phyloP scores from a whole-genome alignment of 2,888 invertebrate species.

The Craniophora ligustri region DNA sequence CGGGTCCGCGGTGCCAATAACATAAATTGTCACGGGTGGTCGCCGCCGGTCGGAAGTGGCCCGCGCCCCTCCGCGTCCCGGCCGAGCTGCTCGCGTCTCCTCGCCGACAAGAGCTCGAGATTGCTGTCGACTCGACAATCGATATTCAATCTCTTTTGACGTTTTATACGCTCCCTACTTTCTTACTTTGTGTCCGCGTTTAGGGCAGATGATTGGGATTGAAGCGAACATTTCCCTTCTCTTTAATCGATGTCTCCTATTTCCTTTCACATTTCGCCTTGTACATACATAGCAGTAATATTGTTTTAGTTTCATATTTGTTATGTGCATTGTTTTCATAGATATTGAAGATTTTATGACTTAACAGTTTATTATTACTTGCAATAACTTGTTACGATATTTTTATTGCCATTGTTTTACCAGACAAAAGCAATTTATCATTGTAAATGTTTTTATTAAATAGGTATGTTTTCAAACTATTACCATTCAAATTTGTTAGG shows the following conservation, averaged over 20 bases:
- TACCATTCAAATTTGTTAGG: slow-evolving; percentile 36
- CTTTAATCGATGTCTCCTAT: slow-evolving; percentile 69
- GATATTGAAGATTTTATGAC: background rate
- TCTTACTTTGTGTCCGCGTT: slow-evolving; percentile 84
- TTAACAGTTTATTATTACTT: slow-evolving; percentile 15
- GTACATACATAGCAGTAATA: slow-evolving; percentile 18
- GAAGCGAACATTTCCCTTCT: slow-evolving; percentile 69
- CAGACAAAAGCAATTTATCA: slow-evolving; percentile 48
- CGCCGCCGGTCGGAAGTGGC: slow-evolving; percentile 80
- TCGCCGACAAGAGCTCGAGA: slow-evolving; percentile 66
- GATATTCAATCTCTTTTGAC: slow-evolving; percentile 88
- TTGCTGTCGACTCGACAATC: slow-evolving; percentile 86
- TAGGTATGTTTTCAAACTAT: slow-evolving; percentile 19
- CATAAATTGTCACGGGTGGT: slow-evolving; percentile 86
- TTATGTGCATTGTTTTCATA: slow-evolving; percentile 1
- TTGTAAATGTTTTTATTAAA: slow-evolving; percentile 40
- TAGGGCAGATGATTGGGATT: slow-evolving; percentile 78
- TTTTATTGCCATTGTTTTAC: slow-evolving; percentile 45
- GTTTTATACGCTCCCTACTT: slow-evolving; percentile 83
- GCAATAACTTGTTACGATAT: slow-evolving; percentile 30
- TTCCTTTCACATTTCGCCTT: slow-evolving; percentile 62
- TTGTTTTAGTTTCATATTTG: slow-evolving; percentile 13
- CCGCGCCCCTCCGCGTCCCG: slow-evolving; percentile 54
- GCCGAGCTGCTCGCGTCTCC: slow-evolving; percentile 52
- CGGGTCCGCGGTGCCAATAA: slow-evolving; percentile 83